These are phyloP conservation scores for Ptiloglossa arizonensis DNA, from an alignment of 1,140 invertebrate species.

Conservation along the genomic window DNA sequence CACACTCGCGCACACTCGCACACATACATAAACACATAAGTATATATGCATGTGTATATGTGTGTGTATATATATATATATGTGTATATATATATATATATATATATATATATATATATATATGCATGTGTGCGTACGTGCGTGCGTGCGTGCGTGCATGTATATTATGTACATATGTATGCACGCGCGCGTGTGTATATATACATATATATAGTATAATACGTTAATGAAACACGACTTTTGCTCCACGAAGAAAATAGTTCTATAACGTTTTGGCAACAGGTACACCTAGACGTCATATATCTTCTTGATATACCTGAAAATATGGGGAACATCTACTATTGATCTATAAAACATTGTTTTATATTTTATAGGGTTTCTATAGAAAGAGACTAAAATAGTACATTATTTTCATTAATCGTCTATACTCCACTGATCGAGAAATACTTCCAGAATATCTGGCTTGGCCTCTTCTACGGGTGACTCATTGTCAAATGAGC, in stretches of 20 bases:
- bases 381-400: background rate
- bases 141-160: background rate
- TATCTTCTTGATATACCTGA: constrained; percentile 25
- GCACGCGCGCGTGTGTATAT: constrained; percentile 34
- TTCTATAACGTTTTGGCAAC: background rate
- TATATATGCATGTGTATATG: background rate
- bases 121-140: background rate
- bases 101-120: constrained; percentile 37
- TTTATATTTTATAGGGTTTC: background rate
- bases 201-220: constrained; percentile 38
- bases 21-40: background rate
- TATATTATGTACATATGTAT: background rate
- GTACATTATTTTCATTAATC: constrained; percentile 19
- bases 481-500: background rate
- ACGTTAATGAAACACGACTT: constrained; percentile 47
- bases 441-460: constrained; percentile 16
- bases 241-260: constrained; percentile 28
- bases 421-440: constrained; percentile 32
- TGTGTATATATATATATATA: constrained; percentile 1
- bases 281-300: constrained; percentile 3
- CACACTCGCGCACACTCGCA: too few relatives aligned
- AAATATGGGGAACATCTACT: constrained; percentile 19
- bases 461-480: background rate
- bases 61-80: too few relatives aligned
- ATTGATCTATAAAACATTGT: background rate